Percentiles rank a stretch among this genome's conserved stretches.
phyloP scores from a whole-genome alignment of 2,797 vertebrate genomes.

The Vultur gryphus region DNA sequence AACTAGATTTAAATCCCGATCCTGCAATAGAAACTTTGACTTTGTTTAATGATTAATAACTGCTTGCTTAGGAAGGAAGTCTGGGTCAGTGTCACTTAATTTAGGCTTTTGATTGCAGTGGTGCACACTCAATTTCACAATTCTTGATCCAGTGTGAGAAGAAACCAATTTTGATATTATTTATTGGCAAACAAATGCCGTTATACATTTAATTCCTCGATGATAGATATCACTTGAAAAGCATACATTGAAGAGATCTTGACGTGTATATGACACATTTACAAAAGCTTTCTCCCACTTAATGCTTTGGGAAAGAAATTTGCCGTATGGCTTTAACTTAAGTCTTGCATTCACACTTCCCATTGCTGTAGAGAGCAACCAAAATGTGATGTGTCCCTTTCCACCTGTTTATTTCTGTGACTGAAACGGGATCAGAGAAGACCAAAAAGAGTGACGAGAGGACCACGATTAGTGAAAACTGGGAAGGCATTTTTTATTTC shows the following conservation, averaged over 20 bases:
- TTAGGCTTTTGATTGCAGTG: neutral
- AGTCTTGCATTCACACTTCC: neutral
- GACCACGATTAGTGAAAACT: neutral
- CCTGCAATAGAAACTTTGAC: neutral
- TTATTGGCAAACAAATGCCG: neutral
- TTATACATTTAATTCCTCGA: neutral
- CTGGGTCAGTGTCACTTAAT: neutral
- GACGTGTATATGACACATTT: neutral
- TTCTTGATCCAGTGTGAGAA: neutral
- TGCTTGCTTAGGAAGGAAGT: neutral
- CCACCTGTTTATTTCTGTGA: neutral
- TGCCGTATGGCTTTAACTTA: neutral
- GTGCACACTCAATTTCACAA: neutral
- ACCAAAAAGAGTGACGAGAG: neutral
- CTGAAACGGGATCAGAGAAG: neutral
- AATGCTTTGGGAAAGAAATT: neutral
- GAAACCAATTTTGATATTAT: neutral
- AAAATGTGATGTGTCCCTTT: constrained; percentile 11
- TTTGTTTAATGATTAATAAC: neutral
- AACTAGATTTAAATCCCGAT: neutral
- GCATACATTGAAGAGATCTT: neutral
- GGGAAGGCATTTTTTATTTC: neutral
- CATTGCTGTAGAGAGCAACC: neutral
- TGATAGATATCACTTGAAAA: neutral
- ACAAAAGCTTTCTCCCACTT: neutral